Evolutionary conservation across 2,113 vertebrate species (phyloP).

Genomic region (Dolichotis patagonum): DNA sequence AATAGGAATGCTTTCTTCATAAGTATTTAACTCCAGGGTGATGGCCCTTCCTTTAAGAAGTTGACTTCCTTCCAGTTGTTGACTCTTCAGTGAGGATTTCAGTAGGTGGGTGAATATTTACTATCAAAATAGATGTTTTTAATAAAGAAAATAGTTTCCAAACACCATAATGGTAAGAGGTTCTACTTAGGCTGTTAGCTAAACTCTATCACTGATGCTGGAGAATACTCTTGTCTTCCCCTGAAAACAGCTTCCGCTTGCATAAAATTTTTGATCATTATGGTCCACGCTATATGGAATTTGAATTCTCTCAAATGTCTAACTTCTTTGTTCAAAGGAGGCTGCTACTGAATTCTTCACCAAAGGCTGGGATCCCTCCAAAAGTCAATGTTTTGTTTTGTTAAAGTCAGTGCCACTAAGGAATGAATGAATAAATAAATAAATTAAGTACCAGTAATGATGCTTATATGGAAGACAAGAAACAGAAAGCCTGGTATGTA

Average conservation of each 20-base stretch:
- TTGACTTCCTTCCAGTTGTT: slow-evolving; percentile 48
- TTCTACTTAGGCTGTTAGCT: background rate
- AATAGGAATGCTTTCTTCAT: slow-evolving; percentile 52
- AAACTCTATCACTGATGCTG: background rate
- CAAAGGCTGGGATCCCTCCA: background rate
- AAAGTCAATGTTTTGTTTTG: slow-evolving; percentile 30
- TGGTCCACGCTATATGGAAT: background rate
- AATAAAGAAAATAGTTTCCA: background rate
- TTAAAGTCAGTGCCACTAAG: background rate
- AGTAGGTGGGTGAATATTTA: background rate
- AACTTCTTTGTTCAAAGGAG: background rate
- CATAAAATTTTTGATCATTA: background rate
- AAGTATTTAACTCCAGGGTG: slow-evolving; percentile 37
- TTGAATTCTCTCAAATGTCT: background rate
- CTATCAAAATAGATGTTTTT: slow-evolving; percentile 15
- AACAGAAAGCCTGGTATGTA: background rate
- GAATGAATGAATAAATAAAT: background rate
- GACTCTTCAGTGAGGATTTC: slow-evolving; percentile 20
- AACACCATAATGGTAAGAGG: background rate
- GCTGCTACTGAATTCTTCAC: background rate
- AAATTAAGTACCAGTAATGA: background rate
- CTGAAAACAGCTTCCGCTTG: background rate
- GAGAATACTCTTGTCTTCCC: background rate
- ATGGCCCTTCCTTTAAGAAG: slow-evolving; percentile 44
- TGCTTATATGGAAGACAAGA: background rate